Evolutionary conservation across 1,140 invertebrate species (phyloP), one percentile per base, ranked within the genome.

Genomic region (Rhyacophila brunnea): DNA sequence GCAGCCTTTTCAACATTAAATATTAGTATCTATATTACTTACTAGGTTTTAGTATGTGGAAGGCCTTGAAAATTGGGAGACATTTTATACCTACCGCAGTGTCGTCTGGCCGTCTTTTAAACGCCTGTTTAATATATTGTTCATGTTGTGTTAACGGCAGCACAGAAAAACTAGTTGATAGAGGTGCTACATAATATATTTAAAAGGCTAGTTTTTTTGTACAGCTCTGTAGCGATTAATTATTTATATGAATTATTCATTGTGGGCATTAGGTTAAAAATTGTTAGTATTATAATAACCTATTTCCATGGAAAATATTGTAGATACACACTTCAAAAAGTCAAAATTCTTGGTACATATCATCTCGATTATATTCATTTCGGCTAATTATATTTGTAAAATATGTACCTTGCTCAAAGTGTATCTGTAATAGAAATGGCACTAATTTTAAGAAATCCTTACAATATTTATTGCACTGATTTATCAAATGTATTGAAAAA

Each of bases 141-240:
- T 60, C 58, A 32, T 28, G 44, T 59, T 59, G 34, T 48, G 51
- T 60, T 49, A 45, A 40, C 23, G 15, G 58, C 57, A 17, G 48
- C 49, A 51, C 49, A 51, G 49, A 59, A 52, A 53, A 60, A 49
- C 58, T 48, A 49, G 51, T 48, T 54, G 35, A 44, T 54, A 54
- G 58, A 60, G 58, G 58, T 60, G 58, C 58, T 60, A 60, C 23
- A 55, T 47, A 60, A 48, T 35, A 60, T 48, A 54, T 35, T 51
- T 54, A 32, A 15, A 49, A 47, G 13, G 51, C 51, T 54, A 48
- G 58, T 49, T 54, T 60, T 54, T 60, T 53, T 53, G 45, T 60
- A 53, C 45, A 17, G 58, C 51, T 54, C 35, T 38, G 35, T 60
- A 54, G 51, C 32, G 36, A 36, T 46, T 49, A 49, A 48, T 48